These are phyloP conservation scores for Gila orcuttii DNA, from an alignment of 2,113 vertebrate genomes.

Conservation along the genomic window DNA sequence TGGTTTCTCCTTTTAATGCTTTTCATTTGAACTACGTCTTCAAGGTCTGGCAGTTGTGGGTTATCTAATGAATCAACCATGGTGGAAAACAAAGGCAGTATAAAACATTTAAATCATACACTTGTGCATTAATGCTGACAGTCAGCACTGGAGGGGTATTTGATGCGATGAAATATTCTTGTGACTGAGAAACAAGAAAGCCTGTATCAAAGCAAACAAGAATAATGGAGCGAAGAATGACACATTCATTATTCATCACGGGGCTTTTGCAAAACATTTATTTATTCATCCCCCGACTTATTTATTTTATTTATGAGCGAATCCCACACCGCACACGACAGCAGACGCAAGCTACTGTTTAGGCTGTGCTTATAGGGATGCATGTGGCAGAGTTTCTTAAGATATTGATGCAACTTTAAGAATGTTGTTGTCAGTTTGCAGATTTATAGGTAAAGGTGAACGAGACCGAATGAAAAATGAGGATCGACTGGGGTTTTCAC, in stretches of 20 bases:
- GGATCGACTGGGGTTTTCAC: slow-evolving; percentile 28
- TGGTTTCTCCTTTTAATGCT: slow-evolving; percentile 9
- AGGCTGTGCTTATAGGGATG: slow-evolving; percentile 26
- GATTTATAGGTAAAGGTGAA: slow-evolving; percentile 30
- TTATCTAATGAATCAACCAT: slow-evolving; percentile 58
- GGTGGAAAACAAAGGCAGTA: slow-evolving; percentile 44
- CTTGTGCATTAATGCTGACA: slow-evolving; percentile 63
- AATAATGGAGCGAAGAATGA: slow-evolving; percentile 64
- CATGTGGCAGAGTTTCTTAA: not conserved
- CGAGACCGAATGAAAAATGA: slow-evolving; percentile 9
- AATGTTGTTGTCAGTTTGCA: slow-evolving; percentile 9
- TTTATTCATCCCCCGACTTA: slow-evolving; percentile 59
- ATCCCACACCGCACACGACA: slow-evolving; percentile 33
- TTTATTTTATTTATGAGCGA: slow-evolving; percentile 58
- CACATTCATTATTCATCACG: slow-evolving; percentile 68
- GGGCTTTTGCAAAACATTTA: slow-evolving; percentile 57
- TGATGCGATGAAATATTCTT: slow-evolving; percentile 58
- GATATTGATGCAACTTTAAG: not conserved
- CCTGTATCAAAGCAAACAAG: slow-evolving; percentile 67
- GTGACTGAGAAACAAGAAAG: slow-evolving; percentile 57
- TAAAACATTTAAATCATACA: slow-evolving; percentile 57
- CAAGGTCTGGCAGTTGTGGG: slow-evolving; percentile 38
- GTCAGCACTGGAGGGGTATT: slow-evolving; percentile 62
- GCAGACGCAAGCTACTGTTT: slow-evolving; percentile 33
- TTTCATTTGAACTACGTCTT: slow-evolving; percentile 52